phyloP scores from a whole-genome alignment of 2,113 vertebrate species.

The Athene cunicularia region DNA sequence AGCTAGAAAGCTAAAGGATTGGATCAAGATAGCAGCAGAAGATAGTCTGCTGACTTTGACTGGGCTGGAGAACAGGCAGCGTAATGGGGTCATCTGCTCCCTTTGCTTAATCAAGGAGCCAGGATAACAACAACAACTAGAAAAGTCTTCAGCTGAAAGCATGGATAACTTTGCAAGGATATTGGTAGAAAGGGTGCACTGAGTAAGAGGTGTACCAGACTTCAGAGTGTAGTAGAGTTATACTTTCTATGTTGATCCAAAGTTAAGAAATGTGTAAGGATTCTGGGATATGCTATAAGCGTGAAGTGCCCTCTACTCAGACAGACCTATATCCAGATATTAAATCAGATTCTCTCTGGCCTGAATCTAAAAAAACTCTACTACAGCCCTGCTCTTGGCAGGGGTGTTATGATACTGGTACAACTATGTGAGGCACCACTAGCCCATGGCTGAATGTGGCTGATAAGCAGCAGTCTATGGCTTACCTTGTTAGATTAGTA shows the following conservation, averaged over 20 bases:
- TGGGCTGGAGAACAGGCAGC: neutral
- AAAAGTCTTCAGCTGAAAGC: neutral
- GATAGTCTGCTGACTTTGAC: neutral
- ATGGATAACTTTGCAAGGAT: neutral
- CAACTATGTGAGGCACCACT: neutral
- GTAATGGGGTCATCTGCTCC: neutral
- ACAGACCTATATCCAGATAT: neutral
- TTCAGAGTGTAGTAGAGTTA: neutral
- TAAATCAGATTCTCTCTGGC: neutral
- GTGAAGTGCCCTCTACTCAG: neutral
- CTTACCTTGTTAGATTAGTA: conserved; percentile 69
- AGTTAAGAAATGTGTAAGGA: neutral
- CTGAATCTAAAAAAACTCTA: neutral
- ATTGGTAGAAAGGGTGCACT: neutral
- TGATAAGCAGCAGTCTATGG: neutral
- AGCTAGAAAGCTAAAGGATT: neutral
- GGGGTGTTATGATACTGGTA: neutral
- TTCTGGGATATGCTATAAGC: neutral
- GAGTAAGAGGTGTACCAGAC: neutral
- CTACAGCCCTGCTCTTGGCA: neutral
- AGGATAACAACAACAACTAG: neutral
- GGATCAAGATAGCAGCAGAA: neutral
- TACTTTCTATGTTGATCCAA: neutral
- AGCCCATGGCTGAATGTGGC: neutral
- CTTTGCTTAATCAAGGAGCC: neutral